Evolutionary conservation across 1,140 invertebrate species (phyloP).

Genomic region (Drosophila equinoxialis): DNA sequence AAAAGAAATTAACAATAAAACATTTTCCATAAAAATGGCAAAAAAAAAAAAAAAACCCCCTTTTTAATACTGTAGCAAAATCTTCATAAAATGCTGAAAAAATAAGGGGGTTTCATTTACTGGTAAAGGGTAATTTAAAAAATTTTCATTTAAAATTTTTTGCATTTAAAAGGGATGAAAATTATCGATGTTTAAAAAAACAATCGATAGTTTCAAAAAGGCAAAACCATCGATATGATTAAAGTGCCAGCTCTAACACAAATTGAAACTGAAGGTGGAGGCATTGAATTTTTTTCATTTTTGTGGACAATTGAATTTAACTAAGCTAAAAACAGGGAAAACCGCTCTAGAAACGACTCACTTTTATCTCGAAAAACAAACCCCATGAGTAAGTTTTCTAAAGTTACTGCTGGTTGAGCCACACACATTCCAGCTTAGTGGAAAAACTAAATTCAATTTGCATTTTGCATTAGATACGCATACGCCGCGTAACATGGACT

Average conservation of each 20-base stretch:
- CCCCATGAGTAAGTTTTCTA: background rate
- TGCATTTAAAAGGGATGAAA: too few relatives aligned
- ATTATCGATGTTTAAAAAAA: background rate
- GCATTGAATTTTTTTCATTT: background rate
- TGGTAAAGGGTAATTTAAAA: too few relatives aligned
- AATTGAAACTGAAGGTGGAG: background rate
- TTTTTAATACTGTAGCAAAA: background rate
- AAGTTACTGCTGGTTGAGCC: background rate
- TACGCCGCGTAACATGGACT: constrained; percentile 65
- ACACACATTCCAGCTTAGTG: background rate
- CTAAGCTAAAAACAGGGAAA: background rate
- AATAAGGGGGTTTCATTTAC: too few relatives aligned
- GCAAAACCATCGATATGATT: too few relatives aligned
- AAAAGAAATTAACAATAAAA: constrained; percentile 25
- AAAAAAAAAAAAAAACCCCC: background rate
- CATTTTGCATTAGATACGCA: constrained; percentile 49
- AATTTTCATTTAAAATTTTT: too few relatives aligned
- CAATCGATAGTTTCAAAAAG: background rate
- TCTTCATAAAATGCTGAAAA: too few relatives aligned
- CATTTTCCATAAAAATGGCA: constrained; percentile 33
- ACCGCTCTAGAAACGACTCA: background rate
- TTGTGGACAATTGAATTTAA: background rate
- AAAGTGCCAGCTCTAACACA: too few relatives aligned
- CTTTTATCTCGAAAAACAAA: background rate
- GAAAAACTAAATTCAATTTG: constrained; percentile 24